Conservation (phyloP, 2,797 vertebrate species). For the Micrastur ruficollis region DNA sequence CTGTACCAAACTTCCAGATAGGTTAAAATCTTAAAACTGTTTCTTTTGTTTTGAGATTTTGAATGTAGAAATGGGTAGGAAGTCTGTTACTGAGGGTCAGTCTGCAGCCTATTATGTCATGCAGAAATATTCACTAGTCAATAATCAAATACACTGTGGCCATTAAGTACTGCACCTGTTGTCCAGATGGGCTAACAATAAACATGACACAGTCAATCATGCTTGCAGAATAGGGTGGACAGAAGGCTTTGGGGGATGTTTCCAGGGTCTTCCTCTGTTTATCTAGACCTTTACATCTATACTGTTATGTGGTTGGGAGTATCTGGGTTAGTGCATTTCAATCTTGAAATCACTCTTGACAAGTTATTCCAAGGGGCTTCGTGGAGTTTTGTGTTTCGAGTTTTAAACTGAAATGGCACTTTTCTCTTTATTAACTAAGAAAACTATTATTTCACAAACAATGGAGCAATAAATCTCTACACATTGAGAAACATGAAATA, state of each 20-base stretch:
- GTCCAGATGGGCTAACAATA: slow-evolving; percentile 59
- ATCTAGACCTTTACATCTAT: background rate
- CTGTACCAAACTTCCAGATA: slow-evolving; percentile 20
- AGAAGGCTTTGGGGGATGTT: slow-evolving; percentile 2
- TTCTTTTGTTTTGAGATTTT: slow-evolving; percentile 39
- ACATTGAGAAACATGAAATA: background rate
- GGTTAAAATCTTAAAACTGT: slow-evolving; percentile 33
- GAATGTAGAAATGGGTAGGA: slow-evolving; percentile 14
- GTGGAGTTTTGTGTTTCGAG: background rate
- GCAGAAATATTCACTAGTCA: slow-evolving; percentile 60
- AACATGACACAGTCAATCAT: slow-evolving; percentile 24
- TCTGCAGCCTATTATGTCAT: background rate
- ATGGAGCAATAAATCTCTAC: background rate
- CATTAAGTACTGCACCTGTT: slow-evolving; percentile 35
- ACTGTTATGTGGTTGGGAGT: background rate
- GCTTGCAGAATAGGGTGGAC: background rate
- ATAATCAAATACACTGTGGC: slow-evolving; percentile 35
- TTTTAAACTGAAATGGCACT: background rate
- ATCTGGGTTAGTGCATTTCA: background rate
- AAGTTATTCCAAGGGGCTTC: background rate
- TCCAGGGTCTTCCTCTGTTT: slow-evolving; percentile 25
- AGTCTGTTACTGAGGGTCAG: background rate
- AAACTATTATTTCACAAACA: background rate
- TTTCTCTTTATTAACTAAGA: background rate
- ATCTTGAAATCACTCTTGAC: background rate